Conservation (phyloP, 2,888 invertebrate genomes). For the Diaperis boleti region DNA sequence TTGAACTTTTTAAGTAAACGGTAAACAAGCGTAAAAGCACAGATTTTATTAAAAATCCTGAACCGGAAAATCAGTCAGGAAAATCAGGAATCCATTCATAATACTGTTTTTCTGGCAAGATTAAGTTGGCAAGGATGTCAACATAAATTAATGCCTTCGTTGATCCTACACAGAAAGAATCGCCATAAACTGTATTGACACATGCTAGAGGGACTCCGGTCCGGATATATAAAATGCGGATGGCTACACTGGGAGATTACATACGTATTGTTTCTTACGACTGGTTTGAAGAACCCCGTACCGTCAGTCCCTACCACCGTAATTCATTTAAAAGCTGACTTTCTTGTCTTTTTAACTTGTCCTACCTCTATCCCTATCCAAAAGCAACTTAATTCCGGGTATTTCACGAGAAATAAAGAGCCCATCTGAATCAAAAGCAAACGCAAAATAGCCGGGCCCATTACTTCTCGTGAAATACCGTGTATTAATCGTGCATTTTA, state of each 20-base stretch:
- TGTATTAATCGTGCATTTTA: too few species aligned
- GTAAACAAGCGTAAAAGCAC: too few species aligned
- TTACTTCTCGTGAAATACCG: too few species aligned
- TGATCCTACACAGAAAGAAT: constrained; percentile 51
- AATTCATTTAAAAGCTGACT: constrained; percentile 21
- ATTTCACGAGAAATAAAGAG: too few species aligned
- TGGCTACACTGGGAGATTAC: constrained; percentile 42
- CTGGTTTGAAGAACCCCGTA: constrained; percentile 4
- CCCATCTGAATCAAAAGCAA: too few species aligned
- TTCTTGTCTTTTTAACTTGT: too few species aligned
- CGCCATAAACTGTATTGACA: constrained; percentile 56
- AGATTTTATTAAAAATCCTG: constrained; percentile 7
- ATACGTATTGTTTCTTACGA: constrained; percentile 29
- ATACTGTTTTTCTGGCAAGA: constrained; percentile 18
- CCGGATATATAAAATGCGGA: constrained; percentile 50
- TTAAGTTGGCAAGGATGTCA: constrained; percentile 29
- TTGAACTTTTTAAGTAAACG: too few species aligned
- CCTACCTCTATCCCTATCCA: too few species aligned
- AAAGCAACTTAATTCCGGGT: too few species aligned
- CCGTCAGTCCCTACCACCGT: not conserved
- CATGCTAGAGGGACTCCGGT: constrained; percentile 50
- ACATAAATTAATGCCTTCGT: constrained; percentile 47
- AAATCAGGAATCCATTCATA: not conserved
- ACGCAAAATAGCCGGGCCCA: too few species aligned
- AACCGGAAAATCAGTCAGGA: not conserved